Base-by-base conservation (phyloP, 2,888 invertebrate genomes). In the Lucinisca nassula region DNA sequence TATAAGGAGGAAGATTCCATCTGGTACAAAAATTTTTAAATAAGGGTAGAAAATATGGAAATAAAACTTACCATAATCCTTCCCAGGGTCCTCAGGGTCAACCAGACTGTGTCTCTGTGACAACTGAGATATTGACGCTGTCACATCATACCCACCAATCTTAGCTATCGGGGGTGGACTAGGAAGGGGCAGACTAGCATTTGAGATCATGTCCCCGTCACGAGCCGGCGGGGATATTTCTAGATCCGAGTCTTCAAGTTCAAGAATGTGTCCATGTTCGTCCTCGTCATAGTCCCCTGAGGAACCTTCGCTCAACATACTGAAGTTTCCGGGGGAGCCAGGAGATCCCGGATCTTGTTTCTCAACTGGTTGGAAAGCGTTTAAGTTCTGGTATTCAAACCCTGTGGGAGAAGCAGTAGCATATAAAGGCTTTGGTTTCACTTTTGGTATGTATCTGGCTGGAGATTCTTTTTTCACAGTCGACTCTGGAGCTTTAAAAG, bases 231-330 rank as follows among this genome's bases (percentile, higher is more conserved):
- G 93, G 0, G 93, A 93, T 17, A 92, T 89, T 37, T 94, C 94
- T 27, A 92, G 55, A 37, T 92, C 92, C 32, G 93, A 85, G 70
- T 94, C 94, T 24, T 93, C 93, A 37, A 90, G 85, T 17, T 90
- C 84, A 55, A 91, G 90, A 67, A 90, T 90, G 74, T 91, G 88
- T 6, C 81, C 84, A n/a, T 91, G 80, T 21, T 79, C 85, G 17
- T 83, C 83, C 10, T 77, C 85, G 38, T 89, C 87, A 45, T 77
- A 67, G 24, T 73, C 78, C 61, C 93, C 94, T 61, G 92, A 92
- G 58, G 92, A 92, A n/a, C 92, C 93, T 27, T 93, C 93, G 82
- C 92, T 93, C 30, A 92, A 82, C 49, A 92, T 88, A 76, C 93
- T 94, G 58, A 90, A 92, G 40, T 88, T 87, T 17, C 90, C 90